phyloP scores from a whole-genome alignment of 37 sponge, comb jelly and placozoan species.

The Halichondria panicea region DNA sequence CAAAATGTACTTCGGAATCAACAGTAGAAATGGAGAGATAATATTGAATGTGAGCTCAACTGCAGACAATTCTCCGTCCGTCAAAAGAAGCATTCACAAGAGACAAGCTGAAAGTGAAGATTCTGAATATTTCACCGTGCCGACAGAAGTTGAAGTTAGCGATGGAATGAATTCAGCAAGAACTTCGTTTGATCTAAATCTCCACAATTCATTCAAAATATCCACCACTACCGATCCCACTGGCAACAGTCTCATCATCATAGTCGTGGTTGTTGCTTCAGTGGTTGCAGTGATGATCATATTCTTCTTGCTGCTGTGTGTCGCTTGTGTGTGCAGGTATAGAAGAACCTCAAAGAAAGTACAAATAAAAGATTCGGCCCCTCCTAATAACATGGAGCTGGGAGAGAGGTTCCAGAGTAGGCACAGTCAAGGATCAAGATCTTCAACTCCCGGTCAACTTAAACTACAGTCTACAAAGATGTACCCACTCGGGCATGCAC shows the following conservation, averaged over 20 bases:
- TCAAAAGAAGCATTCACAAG: not conserved
- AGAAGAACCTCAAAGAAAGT: not conserved
- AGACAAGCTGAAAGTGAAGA: not conserved
- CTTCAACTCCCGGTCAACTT: not conserved
- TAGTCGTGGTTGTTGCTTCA: slow-evolving; percentile 1
- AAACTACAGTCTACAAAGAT: not conserved
- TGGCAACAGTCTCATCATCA: not conserved
- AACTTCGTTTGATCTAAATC: not conserved
- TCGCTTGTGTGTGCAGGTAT: slow-evolving; percentile 6
- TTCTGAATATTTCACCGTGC: slow-evolving; percentile 2
- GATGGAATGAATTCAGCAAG: not conserved
- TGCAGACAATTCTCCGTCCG: not conserved
- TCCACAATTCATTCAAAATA: not conserved
- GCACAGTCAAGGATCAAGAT: not conserved
- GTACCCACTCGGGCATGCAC: not conserved
- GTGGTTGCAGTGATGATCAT: slow-evolving; percentile 8
- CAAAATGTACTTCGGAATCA: not conserved
- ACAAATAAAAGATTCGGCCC: slow-evolving; percentile 17
- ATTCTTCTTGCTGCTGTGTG: not conserved
- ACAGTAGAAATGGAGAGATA: slow-evolving; percentile 28
- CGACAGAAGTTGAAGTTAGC: not conserved
- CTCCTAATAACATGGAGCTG: not conserved
- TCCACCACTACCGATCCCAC: not conserved
- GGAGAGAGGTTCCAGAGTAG: slow-evolving; percentile 3
- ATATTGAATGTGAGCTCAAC: slow-evolving; percentile 6